These are phyloP conservation scores for Tortrix viridana DNA, from an alignment of 2,888 invertebrate genomes.

Conservation along the genomic window DNA sequence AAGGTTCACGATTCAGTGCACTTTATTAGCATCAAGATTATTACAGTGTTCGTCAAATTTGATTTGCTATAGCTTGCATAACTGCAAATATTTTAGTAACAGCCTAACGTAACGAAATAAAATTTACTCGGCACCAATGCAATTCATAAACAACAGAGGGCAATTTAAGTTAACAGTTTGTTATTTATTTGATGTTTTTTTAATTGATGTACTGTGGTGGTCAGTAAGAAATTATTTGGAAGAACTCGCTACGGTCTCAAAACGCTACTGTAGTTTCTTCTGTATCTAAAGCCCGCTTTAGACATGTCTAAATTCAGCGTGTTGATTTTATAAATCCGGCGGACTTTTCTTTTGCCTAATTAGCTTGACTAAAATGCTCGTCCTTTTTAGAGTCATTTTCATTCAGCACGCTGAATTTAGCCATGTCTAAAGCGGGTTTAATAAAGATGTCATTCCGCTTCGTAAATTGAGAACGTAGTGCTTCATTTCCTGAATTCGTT, in stretches of 20 bases:
- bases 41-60: conserved; percentile 33
- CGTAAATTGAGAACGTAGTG: conserved; percentile 15
- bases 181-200: conserved; percentile 25
- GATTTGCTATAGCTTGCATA: conserved; percentile 26
- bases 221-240: conserved; percentile 14
- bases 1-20: conserved; percentile 27
- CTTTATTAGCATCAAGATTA: conserved; percentile 31
- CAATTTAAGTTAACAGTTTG: conserved; percentile 29
- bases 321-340: too few species aligned
- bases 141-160: conserved; percentile 2
- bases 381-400: too few species aligned
- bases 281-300: too few species aligned
- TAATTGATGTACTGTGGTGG: conserved; percentile 31
- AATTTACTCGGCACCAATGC: not conserved
- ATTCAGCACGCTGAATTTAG: too few species aligned
- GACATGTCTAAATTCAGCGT: too few species aligned
- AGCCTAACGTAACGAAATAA: conserved; percentile 9
- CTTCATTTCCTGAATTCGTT: conserved; percentile 28
- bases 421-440: too few species aligned
- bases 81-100: conserved; percentile 13
- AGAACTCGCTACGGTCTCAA: not conserved
- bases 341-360: too few species aligned
- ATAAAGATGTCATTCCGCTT: conserved; percentile 22
- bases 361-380: too few species aligned
- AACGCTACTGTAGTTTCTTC: not conserved